Evolutionary conservation across 53 echinoderm and acorn worm genomes (phyloP).

Genomic region (Zoroaster sp.): DNA sequence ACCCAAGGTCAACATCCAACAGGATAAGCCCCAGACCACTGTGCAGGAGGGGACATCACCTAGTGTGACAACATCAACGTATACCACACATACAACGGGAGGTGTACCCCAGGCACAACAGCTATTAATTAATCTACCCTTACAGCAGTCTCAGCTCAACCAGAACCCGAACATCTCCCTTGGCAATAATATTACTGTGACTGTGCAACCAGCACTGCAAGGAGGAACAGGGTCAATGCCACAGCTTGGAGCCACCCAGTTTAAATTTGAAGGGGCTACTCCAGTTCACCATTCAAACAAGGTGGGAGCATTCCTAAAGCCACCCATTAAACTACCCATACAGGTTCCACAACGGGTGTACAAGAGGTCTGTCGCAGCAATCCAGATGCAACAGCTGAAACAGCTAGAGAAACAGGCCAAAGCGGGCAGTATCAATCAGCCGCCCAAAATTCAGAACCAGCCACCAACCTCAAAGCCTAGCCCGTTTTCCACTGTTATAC

Average conservation of each 20-base stretch:
- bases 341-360: slow-evolving; percentile 50
- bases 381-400: slow-evolving; percentile 47
- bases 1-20: slow-evolving; percentile 42
- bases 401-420: slow-evolving; percentile 44
- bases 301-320: slow-evolving; percentile 39
- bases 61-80: not conserved
- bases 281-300: slow-evolving; percentile 1
- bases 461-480: not conserved
- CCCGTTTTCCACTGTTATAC: not conserved
- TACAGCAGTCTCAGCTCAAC: slow-evolving; percentile 33
- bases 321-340: slow-evolving; percentile 10
- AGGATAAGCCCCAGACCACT: slow-evolving; percentile 1
- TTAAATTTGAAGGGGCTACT: not conserved
- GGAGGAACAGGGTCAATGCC: not conserved
- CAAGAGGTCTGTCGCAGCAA: slow-evolving; percentile 21
- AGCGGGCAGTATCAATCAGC: not conserved
- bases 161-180: slow-evolving; percentile 38
- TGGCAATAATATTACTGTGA: slow-evolving; percentile 35
- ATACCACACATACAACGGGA: not conserved
- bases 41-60: not conserved
- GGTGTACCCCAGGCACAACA: not conserved
- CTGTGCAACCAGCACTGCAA: slow-evolving; percentile 6
- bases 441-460: not conserved
- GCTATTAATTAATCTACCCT: not conserved
- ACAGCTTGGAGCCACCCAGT: slow-evolving; percentile 9